Percentiles rank a stretch among this genome's conserved stretches.
Conservation (phyloP, 2,888 invertebrate genomes). For the Dromius quadrimaculatus region DNA sequence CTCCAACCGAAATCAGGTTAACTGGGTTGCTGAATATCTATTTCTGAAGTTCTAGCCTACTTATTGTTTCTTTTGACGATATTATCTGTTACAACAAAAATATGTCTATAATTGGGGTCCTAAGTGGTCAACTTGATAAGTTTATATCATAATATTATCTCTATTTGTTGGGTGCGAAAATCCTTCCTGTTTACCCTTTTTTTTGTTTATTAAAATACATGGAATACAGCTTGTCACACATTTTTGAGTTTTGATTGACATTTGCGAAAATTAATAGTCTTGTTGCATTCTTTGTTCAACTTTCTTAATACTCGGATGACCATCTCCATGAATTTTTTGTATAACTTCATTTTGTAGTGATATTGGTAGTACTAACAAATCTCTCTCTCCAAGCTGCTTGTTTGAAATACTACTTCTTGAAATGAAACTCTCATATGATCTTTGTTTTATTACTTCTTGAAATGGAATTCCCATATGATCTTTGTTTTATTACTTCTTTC, state of each 20-base stretch:
- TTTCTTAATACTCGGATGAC: constrained; percentile 61
- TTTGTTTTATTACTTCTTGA: constrained; percentile 26
- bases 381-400: constrained; percentile 40
- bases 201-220: constrained; percentile 55
- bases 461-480: constrained; percentile 8
- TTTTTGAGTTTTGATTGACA: constrained; percentile 53
- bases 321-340: constrained; percentile 59
- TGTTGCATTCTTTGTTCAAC: constrained; percentile 57
- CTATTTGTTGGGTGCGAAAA: constrained; percentile 60
- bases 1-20: constrained; percentile 58
- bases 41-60: constrained; percentile 58
- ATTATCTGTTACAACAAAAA: constrained; percentile 56
- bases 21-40: constrained; percentile 59
- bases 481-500: constrained; percentile 14
- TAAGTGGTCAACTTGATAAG: constrained; percentile 61
- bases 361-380: constrained; percentile 60
- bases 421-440: constrained; percentile 8
- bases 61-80: constrained; percentile 59
- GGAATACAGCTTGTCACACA: constrained; percentile 54
- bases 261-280: constrained; percentile 58
- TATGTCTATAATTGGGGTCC: constrained; percentile 58
- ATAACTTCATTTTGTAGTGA: constrained; percentile 62
- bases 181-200: constrained; percentile 60
- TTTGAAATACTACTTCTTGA: constrained; percentile 38
- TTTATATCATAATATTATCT: constrained; percentile 58